Percentiles rank a stretch among this genome's conserved stretches.
These are phyloP conservation scores for Netelia melanura DNA, from an alignment of 2,888 invertebrate species.

Conservation along the genomic window DNA sequence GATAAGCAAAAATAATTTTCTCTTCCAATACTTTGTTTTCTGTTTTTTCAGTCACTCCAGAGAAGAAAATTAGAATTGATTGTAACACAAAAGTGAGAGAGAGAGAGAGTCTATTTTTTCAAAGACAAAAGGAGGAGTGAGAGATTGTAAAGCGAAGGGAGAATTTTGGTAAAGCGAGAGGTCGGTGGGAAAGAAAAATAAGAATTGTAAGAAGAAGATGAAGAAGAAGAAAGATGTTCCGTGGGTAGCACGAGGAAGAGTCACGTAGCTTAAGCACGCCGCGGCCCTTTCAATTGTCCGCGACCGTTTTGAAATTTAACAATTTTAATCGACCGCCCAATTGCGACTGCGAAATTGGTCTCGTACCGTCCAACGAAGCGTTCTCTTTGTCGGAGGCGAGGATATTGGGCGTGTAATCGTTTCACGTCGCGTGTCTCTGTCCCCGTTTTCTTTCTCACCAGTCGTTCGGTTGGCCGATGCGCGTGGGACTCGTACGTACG, in stretches of 20 bases:
- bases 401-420: conserved; percentile 68
- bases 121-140: too few species aligned
- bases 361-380: conserved; percentile 43
- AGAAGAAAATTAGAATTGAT: too few species aligned
- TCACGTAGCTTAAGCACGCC: conserved; percentile 20
- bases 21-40: too few species aligned
- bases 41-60: too few species aligned
- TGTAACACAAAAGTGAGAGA: too few species aligned
- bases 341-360: conserved; percentile 70
- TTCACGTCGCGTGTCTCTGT: conserved; percentile 51
- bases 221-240: background rate
- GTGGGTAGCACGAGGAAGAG: conserved; percentile 28
- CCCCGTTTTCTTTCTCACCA: background rate
- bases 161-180: too few species aligned
- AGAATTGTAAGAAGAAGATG: too few species aligned
- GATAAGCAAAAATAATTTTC: too few species aligned
- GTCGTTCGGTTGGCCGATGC: conserved; percentile 25
- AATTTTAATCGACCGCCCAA: conserved; percentile 69
- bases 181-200: too few species aligned
- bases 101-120: too few species aligned
- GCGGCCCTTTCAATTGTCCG: conserved; percentile 65
- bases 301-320: conserved; percentile 66
- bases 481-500: conserved; percentile 61
- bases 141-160: too few species aligned
- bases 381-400: conserved; percentile 67